Evolutionary conservation across 2,888 invertebrate species (phyloP).

Genomic region (Cheiracanthium punctorium): DNA sequence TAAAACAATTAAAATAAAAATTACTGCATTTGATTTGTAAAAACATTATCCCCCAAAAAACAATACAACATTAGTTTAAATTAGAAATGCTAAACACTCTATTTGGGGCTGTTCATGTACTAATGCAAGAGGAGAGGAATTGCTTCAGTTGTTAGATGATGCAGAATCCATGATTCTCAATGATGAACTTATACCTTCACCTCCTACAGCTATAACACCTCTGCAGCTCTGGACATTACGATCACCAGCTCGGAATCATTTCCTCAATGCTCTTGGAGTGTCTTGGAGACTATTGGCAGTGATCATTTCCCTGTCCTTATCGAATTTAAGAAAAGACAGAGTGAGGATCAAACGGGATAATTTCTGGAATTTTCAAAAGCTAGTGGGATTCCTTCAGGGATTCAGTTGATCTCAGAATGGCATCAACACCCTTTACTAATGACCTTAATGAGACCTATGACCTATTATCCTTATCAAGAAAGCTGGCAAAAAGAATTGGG

Average conservation of each 20-base stretch:
- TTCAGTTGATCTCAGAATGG: not conserved
- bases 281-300: not conserved
- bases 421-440: not conserved
- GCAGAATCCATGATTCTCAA: not conserved
- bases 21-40: too few relatives aligned
- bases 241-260: not conserved
- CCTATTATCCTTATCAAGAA: not conserved
- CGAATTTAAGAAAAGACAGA: not conserved
- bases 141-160: not conserved
- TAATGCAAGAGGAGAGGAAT: not conserved
- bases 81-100: not conserved
- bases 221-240: not conserved
- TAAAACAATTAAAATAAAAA: too few relatives aligned
- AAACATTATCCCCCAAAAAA: too few relatives aligned
- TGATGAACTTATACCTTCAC: not conserved
- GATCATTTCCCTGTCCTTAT: not conserved
- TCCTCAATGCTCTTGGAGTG: not conserved
- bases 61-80: too few relatives aligned
- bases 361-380: not conserved
- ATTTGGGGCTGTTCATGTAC: not conserved
- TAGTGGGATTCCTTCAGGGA: not conserved
- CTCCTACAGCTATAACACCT: conserved; percentile 19
- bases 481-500: not conserved
- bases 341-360: not conserved
- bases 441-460: not conserved